Conservation (phyloP, 2,797 vertebrate genomes). For the Nannoperca obscura region DNA sequence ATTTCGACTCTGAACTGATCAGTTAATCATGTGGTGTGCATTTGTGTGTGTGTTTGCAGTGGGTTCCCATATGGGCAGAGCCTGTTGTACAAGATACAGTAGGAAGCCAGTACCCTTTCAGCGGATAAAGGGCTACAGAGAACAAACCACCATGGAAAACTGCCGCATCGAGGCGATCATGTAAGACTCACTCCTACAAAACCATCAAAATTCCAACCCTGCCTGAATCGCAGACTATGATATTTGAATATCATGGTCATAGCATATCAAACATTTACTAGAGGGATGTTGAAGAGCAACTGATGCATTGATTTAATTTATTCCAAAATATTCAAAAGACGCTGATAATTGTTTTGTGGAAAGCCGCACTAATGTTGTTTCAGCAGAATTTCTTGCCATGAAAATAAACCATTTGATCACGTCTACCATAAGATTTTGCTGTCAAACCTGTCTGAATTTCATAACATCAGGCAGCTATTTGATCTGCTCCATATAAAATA, state of each 20-base stretch:
- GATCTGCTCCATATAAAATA: constrained; percentile 11
- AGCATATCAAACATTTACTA: not conserved
- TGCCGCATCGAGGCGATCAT: constrained; percentile 83
- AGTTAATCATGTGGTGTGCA: not conserved
- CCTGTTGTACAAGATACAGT: constrained; percentile 79
- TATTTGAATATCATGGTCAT: not conserved
- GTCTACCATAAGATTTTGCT: not conserved
- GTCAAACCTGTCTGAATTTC: constrained; percentile 18
- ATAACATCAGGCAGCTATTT: constrained; percentile 17
- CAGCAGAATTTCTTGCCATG: not conserved
- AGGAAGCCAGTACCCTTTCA: constrained; percentile 55
- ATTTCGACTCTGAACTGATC: not conserved
- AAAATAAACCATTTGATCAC: constrained; percentile 19
- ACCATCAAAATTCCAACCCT: not conserved
- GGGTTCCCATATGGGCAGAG: constrained; percentile 46
- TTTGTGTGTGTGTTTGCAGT: constrained; percentile 33
- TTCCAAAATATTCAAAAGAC: constrained; percentile 8
- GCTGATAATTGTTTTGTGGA: not conserved
- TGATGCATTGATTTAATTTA: not conserved
- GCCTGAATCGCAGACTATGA: not conserved
- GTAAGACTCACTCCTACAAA: constrained; percentile 69
- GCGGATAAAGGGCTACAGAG: constrained; percentile 71
- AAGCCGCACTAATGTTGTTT: not conserved
- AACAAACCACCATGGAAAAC: constrained; percentile 68
- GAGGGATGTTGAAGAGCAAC: not conserved